Base-by-base conservation (phyloP, 1,140 invertebrate genomes). In the Lineus longissimus region DNA sequence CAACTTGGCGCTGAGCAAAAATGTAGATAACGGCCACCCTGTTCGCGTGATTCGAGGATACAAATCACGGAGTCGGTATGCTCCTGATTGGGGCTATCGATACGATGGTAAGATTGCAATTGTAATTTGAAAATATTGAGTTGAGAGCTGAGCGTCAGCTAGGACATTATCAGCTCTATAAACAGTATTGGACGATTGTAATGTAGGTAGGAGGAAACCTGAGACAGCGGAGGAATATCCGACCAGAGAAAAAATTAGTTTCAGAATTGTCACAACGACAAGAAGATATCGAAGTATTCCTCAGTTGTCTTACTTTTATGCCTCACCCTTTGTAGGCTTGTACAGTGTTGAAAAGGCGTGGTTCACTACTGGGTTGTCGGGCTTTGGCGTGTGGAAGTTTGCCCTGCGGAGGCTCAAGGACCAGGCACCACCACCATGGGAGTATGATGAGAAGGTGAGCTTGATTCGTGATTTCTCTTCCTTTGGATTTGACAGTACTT, bases 1-100 rank as follows among this genome's bases (percentile, higher is more conserved):
- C 1, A 82, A 78, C 51, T 64, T 77, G 23, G 77, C 79, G 31
- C 65, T 83, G 1, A 72, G 70, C 40, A 68, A 27, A 15, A 83
- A 68, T 70, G 72, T 78, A 9, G 75, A 80, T 31, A 79, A 71
- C 4, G 66, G 70, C 0, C 68, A 74, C 11, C 81, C 81, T 30
- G 78, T 83, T 0, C 56, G 82, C 27, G 82, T 83, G 0, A 79
- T 83, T 27, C 65, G 82, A 25, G 82, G 82, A 1, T 82, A 81
- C 64, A 83, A 83, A 65, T 69, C 80, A 1, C 83, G 59, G 33
- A 79, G 74, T 69, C 69, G 70, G 4, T 81, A 77, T 73, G 78
- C 80, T 13, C 80, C 80, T 23, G 78, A 79, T 19, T 71, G 75
- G 22, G 80, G 79, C 7, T 81, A 81, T 62, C 64, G 80, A 70